Conservation (phyloP, 1,140 invertebrate species). For the Ephestia elutella region DNA sequence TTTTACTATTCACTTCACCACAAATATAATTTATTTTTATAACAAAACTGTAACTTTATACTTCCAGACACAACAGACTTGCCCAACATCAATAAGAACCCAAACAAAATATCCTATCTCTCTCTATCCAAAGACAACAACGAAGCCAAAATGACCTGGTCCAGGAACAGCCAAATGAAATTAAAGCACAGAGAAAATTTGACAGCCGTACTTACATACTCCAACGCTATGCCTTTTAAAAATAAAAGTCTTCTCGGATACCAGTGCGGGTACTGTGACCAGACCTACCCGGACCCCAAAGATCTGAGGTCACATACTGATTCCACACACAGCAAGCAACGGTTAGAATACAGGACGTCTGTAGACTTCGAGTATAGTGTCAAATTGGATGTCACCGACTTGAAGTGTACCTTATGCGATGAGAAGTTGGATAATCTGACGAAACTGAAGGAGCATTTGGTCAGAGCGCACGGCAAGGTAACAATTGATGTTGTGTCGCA, state of each 20-base stretch:
- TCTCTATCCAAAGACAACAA: slow-evolving; percentile 15
- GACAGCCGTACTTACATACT: slow-evolving; percentile 40
- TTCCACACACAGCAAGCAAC: slow-evolving; percentile 34
- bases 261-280: slow-evolving; percentile 50
- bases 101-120: slow-evolving; percentile 22
- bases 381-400: slow-evolving; percentile 42
- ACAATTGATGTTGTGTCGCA: no score
- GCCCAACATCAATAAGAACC: slow-evolving; percentile 22
- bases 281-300: slow-evolving; percentile 38
- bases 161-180: slow-evolving; percentile 25
- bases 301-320: slow-evolving; percentile 45
- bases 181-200: slow-evolving; percentile 50
- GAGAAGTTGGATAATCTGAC: slow-evolving; percentile 32
- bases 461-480: slow-evolving; percentile 41
- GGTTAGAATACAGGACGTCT: slow-evolving; percentile 37
- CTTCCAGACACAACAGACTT: slow-evolving; percentile 31
- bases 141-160: slow-evolving; percentile 26
- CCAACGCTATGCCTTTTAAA: slow-evolving; percentile 50
- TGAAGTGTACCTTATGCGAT: slow-evolving; percentile 41
- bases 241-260: slow-evolving; percentile 46
- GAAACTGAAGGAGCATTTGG: slow-evolving; percentile 41
- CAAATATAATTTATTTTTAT: no score
- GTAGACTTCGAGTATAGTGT: slow-evolving; percentile 53
- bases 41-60: background rate
- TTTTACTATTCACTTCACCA: no score